These are phyloP conservation scores for Phalacrocorax aristotelis DNA, from an alignment of 2,113 vertebrate species.

Conservation along the genomic window DNA sequence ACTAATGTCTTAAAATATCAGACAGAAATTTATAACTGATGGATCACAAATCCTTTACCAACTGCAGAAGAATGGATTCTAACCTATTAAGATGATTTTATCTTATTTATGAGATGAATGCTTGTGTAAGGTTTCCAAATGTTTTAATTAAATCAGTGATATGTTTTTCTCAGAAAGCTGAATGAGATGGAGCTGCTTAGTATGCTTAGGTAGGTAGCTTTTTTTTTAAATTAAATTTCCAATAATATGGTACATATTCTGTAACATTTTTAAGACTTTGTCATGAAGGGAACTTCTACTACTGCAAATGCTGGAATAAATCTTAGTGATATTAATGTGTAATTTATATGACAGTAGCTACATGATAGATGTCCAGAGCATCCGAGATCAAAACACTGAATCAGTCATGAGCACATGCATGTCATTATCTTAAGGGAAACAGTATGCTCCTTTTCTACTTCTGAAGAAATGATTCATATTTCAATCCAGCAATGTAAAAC, in stretches of 20 bases:
- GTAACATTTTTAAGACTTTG: not conserved
- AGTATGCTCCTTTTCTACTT: not conserved
- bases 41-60: not conserved
- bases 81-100: not conserved
- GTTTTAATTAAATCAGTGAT: not conserved
- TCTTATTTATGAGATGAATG: not conserved
- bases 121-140: not conserved
- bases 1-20: not conserved
- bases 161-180: not conserved
- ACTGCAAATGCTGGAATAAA: not conserved
- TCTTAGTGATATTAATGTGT: slow-evolving; percentile 9
- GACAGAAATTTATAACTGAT: not conserved
- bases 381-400: slow-evolving; percentile 60
- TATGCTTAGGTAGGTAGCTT: not conserved
- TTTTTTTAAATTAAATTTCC: not conserved
- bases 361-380: slow-evolving; percentile 49
- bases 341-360: slow-evolving; percentile 50
- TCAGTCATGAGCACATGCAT: slow-evolving; percentile 37
- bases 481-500: not conserved
- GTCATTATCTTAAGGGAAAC: slow-evolving; percentile 49
- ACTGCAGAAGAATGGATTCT: not conserved
- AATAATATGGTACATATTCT: not conserved
- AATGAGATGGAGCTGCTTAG: not conserved
- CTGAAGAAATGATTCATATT: slow-evolving; percentile 28
- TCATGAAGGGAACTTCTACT: not conserved